These are phyloP conservation scores for Lysiphlebus fabarum DNA, from an alignment of 1,140 invertebrate genomes.

Conservation along the genomic window DNA sequence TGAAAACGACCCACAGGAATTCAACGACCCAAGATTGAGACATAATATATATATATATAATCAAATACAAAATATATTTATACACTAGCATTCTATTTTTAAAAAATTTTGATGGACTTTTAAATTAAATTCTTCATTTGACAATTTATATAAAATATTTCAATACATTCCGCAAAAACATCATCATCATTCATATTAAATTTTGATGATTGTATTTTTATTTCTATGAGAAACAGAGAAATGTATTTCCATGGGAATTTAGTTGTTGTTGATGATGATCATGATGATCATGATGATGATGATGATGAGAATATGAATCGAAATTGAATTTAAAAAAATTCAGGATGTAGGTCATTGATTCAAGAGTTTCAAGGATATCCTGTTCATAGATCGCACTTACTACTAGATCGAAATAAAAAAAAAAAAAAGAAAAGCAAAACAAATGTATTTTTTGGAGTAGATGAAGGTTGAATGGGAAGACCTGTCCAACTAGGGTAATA, in stretches of 20 bases:
- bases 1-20: slow-evolving; percentile 12
- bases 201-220: neutral
- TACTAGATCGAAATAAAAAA: slow-evolving; percentile 11
- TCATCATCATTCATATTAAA: no score
- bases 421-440: slow-evolving; percentile 33
- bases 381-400: slow-evolving; percentile 37
- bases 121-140: neutral
- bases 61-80: no score
- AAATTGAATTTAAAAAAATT: slow-evolving; percentile 5
- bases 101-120: no score
- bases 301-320: no score
- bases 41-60: no score
- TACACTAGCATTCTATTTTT: neutral
- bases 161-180: no score
- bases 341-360: slow-evolving; percentile 44
- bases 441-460: slow-evolving; percentile 23
- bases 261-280: no score
- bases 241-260: no score
- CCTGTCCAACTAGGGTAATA: neutral
- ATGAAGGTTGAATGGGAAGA: slow-evolving; percentile 24
- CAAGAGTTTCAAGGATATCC: slow-evolving; percentile 42
- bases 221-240: no score
- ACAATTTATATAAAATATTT: neutral
- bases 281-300: no score
- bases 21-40: neutral